Evolutionary conservation across 37 sponge, comb jelly and placozoan species (phyloP), one percentile per base, ranked within the genome.

Genomic region (Trichoplax adhaerens): DNA sequence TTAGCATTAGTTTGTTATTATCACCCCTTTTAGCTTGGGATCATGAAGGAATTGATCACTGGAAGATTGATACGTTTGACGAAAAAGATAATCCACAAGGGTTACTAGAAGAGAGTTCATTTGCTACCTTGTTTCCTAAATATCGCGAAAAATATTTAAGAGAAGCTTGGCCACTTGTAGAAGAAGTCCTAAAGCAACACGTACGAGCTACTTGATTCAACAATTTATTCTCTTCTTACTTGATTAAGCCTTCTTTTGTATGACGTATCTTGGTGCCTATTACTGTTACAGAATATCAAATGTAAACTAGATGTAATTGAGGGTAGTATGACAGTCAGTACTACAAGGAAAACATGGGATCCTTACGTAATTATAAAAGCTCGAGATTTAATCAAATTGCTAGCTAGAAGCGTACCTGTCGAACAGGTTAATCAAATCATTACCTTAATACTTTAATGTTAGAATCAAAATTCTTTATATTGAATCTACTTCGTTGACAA

Each of bases 71-170:
- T 51, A 76, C 76, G 58, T 91, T 93, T 82, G 89, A 88, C 55
- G 82, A 74, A 48, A 93, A 81, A 50, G 88, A 96, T 67, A 96
- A 80, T 76, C 65, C 83, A 0, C 78, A 80, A 3, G 79, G 87
- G 2, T 72, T 96, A 7, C 62, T 78, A 48, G 93, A 89, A 58
- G 94, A 92, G 83, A 98, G 99, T 67, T 93, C 90, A 50, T 93
- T 98, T 82, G 90, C 99, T 7, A 92, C 94, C 65, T 82, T 98
- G 55, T 98, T 98, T 73, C 99, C 99, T 1, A 88, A 87, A 64
- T 98, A 98, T 72, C 58, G 99, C 65, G 99, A 98, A 78, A 86
- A 80, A 57, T 92, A 92, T 78, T 77, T 98, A 1, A 81, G 84
- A 74, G 65, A 89, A 72, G 91, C 81, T 49, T 92, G 99, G 99